These are phyloP conservation scores for Scaptomyza caliginosa DNA, from an alignment of 2,888 invertebrate species.

Conservation along the genomic window DNA sequence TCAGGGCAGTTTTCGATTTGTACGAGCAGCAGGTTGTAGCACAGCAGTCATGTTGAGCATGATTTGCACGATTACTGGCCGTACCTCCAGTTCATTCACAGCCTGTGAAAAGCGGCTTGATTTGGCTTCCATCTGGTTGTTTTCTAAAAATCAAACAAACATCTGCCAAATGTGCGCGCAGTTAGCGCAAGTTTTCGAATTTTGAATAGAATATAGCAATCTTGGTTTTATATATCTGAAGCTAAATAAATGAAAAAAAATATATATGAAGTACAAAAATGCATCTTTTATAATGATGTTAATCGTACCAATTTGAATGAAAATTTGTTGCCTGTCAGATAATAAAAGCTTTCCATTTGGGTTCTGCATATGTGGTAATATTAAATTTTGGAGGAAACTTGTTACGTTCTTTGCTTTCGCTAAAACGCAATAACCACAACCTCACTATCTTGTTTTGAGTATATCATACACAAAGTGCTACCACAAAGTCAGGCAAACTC, in stretches of 20 bases:
- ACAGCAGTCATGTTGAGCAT: slow-evolving; percentile 53
- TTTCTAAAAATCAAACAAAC: not conserved
- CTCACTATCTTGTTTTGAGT: slow-evolving; percentile 39
- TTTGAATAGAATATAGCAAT: not conserved
- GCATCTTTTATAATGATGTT: no score
- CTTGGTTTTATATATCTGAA: not conserved
- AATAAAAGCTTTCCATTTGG: no score
- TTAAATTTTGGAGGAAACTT: slow-evolving; percentile 40
- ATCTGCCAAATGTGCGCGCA: not conserved
- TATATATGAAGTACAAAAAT: no score
- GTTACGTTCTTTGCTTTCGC: slow-evolving; percentile 23
- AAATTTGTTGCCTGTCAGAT: no score
- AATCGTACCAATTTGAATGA: no score
- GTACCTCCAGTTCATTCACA: not conserved
- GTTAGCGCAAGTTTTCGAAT: not conserved
- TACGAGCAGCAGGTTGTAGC: slow-evolving; percentile 48
- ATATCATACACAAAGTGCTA: slow-evolving; percentile 17
- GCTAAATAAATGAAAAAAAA: not conserved
- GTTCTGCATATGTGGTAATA: slow-evolving; percentile 31
- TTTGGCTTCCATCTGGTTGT: not conserved
- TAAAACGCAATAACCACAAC: slow-evolving; percentile 42
- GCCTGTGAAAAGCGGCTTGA: not conserved
- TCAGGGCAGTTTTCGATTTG: slow-evolving; percentile 52
- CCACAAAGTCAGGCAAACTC: slow-evolving; percentile 36
- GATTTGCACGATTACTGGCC: slow-evolving; percentile 46